phyloP scores from a whole-genome alignment of 2,113 vertebrate species.

The Saccopteryx bilineata region DNA sequence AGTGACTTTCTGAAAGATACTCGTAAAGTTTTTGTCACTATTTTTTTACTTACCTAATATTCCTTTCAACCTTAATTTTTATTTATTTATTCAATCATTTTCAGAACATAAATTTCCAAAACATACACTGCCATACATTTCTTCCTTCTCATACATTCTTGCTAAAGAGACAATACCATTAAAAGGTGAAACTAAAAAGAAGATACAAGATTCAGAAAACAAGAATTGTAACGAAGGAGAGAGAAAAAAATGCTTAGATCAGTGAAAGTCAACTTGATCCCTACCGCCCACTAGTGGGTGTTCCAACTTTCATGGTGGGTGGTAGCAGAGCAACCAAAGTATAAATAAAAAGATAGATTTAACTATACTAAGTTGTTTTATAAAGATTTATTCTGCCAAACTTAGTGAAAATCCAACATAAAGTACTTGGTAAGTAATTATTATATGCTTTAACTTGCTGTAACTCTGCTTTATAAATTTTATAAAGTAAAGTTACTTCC shows the following conservation, averaged over 20 bases:
- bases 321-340: no score
- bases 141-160: neutral
- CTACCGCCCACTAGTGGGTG: no score
- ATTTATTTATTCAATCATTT: neutral
- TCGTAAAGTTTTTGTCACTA: neutral
- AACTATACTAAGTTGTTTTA: no score
- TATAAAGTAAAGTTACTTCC: no score
- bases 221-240: neutral
- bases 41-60: constrained; percentile 31
- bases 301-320: no score
- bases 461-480: no score
- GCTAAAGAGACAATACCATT: neutral
- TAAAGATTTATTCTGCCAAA: no score
- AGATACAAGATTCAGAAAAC: neutral
- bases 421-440: no score
- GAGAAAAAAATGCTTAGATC: neutral
- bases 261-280: no score
- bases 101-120: neutral
- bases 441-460: no score
- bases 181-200: neutral
- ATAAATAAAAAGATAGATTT: no score
- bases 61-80: neutral
- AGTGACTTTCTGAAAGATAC: constrained; percentile 2
- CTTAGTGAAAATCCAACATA: no score
- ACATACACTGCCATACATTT: neutral